Evolutionary conservation across 2,113 vertebrate genomes (phyloP).

Genomic region (Acanthisitta chloris): DNA sequence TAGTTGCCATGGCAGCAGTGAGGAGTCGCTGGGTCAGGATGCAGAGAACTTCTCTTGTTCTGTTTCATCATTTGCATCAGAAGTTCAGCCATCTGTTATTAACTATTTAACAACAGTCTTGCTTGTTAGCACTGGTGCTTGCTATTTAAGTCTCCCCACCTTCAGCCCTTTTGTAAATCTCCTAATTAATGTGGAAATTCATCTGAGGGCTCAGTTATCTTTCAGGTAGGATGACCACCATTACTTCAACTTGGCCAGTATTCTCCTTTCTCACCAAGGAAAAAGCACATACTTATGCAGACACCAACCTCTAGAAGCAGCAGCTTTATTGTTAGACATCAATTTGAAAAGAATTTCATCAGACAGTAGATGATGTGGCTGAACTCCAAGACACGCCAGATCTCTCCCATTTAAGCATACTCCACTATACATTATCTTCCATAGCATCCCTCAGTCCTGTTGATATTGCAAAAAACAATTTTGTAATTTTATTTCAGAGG

Average conservation of each 20-base stretch:
- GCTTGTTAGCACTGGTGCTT: background rate
- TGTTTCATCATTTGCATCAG: slow-evolving; percentile 33
- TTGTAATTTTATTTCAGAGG: background rate
- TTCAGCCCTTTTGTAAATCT: background rate
- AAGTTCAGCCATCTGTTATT: slow-evolving; percentile 58
- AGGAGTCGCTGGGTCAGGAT: slow-evolving; percentile 16
- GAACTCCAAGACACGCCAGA: background rate
- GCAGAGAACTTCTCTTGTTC: slow-evolving; percentile 35
- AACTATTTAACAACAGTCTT: slow-evolving; percentile 34
- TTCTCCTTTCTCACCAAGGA: background rate
- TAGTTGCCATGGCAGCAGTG: slow-evolving; percentile 4
- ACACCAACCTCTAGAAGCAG: background rate
- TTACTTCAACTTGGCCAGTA: background rate
- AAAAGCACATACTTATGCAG: background rate
- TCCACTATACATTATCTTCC: background rate
- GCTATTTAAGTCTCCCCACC: background rate
- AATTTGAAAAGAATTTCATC: background rate
- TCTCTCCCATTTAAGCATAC: background rate
- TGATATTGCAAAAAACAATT: background rate
- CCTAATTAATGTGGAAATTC: background rate
- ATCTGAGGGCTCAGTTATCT: background rate
- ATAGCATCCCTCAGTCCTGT: background rate
- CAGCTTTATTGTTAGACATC: background rate
- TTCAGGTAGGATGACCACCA: background rate
- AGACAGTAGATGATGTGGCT: background rate